A percentile compares a stretch with the other conserved stretches of the same genome.
Evolutionary conservation across 2,113 vertebrate species (phyloP).

Genomic region (Cavia porcellus): DNA sequence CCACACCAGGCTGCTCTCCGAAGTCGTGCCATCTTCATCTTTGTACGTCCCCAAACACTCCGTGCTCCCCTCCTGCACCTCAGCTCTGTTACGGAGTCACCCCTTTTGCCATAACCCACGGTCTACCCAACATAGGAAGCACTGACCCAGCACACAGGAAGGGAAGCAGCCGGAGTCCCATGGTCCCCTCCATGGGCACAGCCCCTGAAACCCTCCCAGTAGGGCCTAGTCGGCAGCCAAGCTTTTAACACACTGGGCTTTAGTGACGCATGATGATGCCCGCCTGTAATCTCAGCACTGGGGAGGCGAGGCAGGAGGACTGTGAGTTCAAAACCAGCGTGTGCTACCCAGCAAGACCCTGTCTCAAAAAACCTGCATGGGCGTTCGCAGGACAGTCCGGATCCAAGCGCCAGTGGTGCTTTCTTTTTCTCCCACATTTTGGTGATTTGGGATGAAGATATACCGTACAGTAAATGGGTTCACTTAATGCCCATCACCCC

Average conservation of each 20-base stretch:
- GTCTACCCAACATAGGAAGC: background rate
- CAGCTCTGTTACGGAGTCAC: background rate
- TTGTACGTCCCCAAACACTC: background rate
- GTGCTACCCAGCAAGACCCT: background rate
- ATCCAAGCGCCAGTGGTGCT: background rate
- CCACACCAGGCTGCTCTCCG: background rate
- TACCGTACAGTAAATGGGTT: background rate
- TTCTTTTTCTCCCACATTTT: background rate
- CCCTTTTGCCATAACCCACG: background rate
- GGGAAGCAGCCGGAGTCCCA: background rate
- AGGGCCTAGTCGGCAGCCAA: background rate
- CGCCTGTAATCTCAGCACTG: background rate
- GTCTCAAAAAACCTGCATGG: background rate
- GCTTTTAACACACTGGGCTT: background rate
- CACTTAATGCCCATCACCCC: background rate
- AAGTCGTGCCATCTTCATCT: background rate
- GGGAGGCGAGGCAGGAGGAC: background rate
- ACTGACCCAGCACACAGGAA: background rate
- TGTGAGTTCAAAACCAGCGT: background rate
- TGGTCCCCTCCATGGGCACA: background rate
- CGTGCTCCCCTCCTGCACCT: background rate
- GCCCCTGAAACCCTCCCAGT: background rate
- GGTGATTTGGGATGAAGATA: background rate
- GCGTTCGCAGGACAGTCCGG: background rate
- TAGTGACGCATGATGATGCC: background rate